phyloP scores from a whole-genome alignment of 2,888 invertebrate species.

The Aricia artaxerxes region DNA sequence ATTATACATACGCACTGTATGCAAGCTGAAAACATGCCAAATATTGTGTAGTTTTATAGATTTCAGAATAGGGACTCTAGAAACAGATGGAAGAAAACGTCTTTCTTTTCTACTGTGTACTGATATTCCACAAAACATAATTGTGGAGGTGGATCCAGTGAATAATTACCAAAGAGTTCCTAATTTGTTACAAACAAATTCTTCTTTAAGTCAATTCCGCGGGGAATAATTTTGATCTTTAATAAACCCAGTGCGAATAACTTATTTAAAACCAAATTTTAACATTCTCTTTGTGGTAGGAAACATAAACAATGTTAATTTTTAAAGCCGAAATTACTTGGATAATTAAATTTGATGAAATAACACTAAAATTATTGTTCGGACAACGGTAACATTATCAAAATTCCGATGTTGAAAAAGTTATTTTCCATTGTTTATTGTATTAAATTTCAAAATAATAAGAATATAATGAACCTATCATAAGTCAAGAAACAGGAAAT shows the following conservation, averaged over 20 bases:
- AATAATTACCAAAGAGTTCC: conserved; percentile 3
- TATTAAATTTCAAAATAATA: too few species aligned
- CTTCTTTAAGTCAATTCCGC: conserved; percentile 11
- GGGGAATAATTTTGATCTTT: conserved; percentile 19
- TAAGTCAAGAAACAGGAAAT: too few species aligned
- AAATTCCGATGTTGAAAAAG: not conserved
- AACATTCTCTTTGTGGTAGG: conserved; percentile 1
- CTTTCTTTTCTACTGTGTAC: not conserved
- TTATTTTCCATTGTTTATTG: too few species aligned
- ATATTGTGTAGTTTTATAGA: too few species aligned
- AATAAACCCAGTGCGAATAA: not conserved
- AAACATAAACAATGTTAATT: not conserved
- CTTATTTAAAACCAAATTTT: conserved; percentile 21
- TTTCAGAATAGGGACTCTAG: too few species aligned
- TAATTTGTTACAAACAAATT: conserved; percentile 10
- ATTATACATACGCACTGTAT: too few species aligned
- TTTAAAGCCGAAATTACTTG: not conserved
- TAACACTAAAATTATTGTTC: not conserved
- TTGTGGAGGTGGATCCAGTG: conserved; percentile 2
- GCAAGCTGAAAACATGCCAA: too few species aligned
- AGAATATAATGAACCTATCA: too few species aligned
- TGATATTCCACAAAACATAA: not conserved
- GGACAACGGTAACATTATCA: not conserved
- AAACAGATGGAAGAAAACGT: not conserved
- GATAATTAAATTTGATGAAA: not conserved